These are phyloP conservation scores for Balanococcus diminutus DNA, from an alignment of 2,888 invertebrate genomes.

Conservation along the genomic window DNA sequence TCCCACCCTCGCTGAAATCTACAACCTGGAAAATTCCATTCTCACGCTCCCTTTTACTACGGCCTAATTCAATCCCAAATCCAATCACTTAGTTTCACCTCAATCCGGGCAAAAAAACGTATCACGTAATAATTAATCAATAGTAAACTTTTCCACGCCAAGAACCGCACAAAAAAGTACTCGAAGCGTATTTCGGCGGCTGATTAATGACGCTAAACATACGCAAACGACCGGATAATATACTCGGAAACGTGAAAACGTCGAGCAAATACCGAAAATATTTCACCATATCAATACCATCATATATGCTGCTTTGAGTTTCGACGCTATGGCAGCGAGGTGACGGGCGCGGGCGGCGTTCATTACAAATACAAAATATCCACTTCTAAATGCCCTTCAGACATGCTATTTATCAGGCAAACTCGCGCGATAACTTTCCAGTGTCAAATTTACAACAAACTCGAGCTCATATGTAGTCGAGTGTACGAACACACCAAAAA, in stretches of 20 bases:
- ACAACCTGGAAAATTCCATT: too few species aligned
- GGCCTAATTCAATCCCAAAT: background rate
- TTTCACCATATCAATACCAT: constrained; percentile 22
- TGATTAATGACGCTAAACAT: constrained; percentile 36
- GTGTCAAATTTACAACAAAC: constrained; percentile 11
- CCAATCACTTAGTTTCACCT: constrained; percentile 18
- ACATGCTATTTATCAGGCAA: constrained; percentile 33
- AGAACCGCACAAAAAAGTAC: background rate
- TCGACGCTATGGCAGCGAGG: background rate
- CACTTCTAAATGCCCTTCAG: constrained; percentile 36
- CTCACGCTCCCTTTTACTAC: too few species aligned
- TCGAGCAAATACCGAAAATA: constrained; percentile 31
- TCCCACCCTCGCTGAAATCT: too few species aligned
- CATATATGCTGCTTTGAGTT: constrained; percentile 15
- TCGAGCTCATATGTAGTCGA: background rate
- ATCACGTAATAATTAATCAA: constrained; percentile 32
- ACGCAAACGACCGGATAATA: constrained; percentile 31
- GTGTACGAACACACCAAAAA: background rate
- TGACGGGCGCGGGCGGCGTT: background rate
- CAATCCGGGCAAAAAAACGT: background rate
- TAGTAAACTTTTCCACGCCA: constrained; percentile 18
- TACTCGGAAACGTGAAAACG: constrained; percentile 29
- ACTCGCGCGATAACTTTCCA: constrained; percentile 4
- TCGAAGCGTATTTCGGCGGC: constrained; percentile 18
- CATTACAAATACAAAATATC: constrained; percentile 29